A percentile compares a stretch with the other conserved stretches of the same genome.
phyloP scores from a whole-genome alignment of 1,140 invertebrate genomes.

The Sycophaga agraensis region DNA sequence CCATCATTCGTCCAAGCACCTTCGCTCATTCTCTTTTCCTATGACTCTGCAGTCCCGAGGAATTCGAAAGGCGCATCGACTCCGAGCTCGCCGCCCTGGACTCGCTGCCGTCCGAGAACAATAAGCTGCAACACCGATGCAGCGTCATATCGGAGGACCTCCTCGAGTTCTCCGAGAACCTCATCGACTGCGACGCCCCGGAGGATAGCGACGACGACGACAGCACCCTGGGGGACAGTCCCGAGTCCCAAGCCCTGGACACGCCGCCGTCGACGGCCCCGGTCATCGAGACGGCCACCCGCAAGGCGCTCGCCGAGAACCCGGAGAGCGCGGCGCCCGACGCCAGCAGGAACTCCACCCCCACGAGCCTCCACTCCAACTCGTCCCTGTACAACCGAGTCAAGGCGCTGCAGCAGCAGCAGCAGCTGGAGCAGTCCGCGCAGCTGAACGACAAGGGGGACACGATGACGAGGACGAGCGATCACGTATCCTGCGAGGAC shows the following conservation, averaged over 20 bases:
- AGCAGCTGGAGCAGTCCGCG: conserved; percentile 1
- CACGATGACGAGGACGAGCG: conserved; percentile 51
- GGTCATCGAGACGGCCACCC: conserved; percentile 7
- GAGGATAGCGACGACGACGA: conserved; percentile 20
- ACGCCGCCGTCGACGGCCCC: not conserved
- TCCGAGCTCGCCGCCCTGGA: conserved; percentile 68
- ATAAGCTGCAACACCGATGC: conserved; percentile 32
- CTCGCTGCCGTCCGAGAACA: conserved; percentile 49
- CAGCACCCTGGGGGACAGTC: not conserved
- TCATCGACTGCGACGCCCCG: conserved; percentile 38
- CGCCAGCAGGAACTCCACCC: not conserved
- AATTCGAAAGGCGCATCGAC: conserved; percentile 64
- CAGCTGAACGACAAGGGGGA: conserved; percentile 20
- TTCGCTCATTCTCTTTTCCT: too few relatives aligned
- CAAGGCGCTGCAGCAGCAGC: conserved; percentile 4
- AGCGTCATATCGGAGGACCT: conserved; percentile 46
- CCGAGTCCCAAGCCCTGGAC: not conserved
- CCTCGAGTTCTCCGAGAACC: conserved; percentile 48
- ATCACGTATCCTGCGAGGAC: conserved; percentile 91
- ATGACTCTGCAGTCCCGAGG: conserved; percentile 53
- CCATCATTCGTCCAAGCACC: too few relatives aligned
- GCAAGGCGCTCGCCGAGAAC: not conserved
- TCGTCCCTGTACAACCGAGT: not conserved
- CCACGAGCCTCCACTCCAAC: conserved; percentile 1
- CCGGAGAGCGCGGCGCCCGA: not conserved